Evolutionary conservation across 1,140 invertebrate genomes (phyloP).

Genomic region (Mya arenaria): DNA sequence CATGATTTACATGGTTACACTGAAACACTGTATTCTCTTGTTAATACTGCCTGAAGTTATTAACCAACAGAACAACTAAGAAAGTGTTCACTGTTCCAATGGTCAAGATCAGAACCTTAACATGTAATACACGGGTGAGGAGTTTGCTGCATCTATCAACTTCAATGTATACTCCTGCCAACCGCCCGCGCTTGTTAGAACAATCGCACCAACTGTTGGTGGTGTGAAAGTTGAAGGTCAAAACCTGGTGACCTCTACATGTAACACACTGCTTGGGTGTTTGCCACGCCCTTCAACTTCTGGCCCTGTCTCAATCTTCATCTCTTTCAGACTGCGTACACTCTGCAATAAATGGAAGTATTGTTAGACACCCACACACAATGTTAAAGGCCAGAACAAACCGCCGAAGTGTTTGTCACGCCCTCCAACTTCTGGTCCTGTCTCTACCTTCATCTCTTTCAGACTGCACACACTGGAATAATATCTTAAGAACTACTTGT

Average conservation of each 20-base stretch:
- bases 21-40: no score
- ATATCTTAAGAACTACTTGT: neutral
- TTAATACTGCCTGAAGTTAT: no score
- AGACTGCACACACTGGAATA: constrained; percentile 25
- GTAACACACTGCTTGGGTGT: neutral
- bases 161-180: no score
- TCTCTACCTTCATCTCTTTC: constrained; percentile 43
- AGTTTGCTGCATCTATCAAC: no score
- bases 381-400: neutral
- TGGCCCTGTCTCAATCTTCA: constrained; percentile 32
- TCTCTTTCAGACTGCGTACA: constrained; percentile 39
- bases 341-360: constrained; percentile 31
- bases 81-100: no score
- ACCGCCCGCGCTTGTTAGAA: no score
- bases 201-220: no score
- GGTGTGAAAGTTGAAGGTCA: constrained; percentile 26
- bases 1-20: no score
- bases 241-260: constrained; percentile 49
- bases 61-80: no score
- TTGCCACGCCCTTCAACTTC: constrained; percentile 2
- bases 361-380: neutral
- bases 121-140: no score
- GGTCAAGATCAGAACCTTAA: no score
- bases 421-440: neutral
- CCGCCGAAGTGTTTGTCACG: neutral